Base-by-base conservation (phyloP, 2,888 invertebrate genomes). In the Drosophila longiperda region DNA sequence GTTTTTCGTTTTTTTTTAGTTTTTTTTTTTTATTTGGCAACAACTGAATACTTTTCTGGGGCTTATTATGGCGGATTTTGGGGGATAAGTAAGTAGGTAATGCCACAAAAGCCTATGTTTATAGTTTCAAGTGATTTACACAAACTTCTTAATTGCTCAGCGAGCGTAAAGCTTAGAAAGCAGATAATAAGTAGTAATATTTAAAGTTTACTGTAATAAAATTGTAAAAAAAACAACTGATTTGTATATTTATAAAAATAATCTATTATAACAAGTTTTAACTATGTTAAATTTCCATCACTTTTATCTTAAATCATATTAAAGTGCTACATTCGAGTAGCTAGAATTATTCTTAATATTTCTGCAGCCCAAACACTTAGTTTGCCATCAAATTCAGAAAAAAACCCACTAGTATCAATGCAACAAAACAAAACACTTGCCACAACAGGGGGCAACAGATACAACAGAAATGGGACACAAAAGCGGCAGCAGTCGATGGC, bases 101-200 rank as follows among this genome's bases (percentile, higher is more conserved):
- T 53, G 65, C 78, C 80, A 64, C 78, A 72, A 79, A 78, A 75
- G 75, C 72, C 62, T 48, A 66, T 66, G 63, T 67, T 66, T 66
- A 78, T 70, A 82, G 82, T 84, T 82, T 69, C 66, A 70, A 79
- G 70, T 79, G 83, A 68, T 68, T 78, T 73, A 34, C 29, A 8
- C 59, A 63, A 78, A 79, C 59, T 78, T 78, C 75, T 65, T 73
- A 78, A 78, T 78, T 79, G 79, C 26, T 65, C 58, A 67, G 32
- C 34, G 65, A 53, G 38, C 33, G 9, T 0, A 29, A 20, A 29
- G 32, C 20, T 62, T 40, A 9, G 20, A n/a, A n/a, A 52, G 45
- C 20, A 23, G 29, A 52, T 52, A 42, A 52, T 5, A 38, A 40
- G 4, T 0, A 1, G 0, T 7, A 4, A 20, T 20, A 20, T 12